Evolutionary conservation across 2,113 vertebrate genomes (phyloP).

Genomic region (Pseudorasbora parva): DNA sequence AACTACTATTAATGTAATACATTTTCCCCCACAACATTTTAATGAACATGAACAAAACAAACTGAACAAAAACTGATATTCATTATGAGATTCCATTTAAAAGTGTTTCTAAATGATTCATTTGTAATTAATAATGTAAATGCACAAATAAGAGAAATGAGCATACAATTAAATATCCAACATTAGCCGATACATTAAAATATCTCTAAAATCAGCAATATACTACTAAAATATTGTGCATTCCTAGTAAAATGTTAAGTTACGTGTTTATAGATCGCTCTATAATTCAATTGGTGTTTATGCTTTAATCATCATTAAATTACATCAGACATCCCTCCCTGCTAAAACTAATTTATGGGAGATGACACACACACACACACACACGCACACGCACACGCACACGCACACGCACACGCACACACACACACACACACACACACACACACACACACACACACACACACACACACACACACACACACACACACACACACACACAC

Average conservation of each 20-base stretch:
- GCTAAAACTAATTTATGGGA: no score
- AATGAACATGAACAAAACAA: not conserved
- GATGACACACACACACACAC: no score
- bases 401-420: no score
- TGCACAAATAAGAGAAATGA: not conserved
- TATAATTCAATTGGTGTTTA: not conserved
- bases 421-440: no score
- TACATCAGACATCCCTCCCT: not conserved
- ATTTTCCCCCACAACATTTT: no score
- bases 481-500: no score
- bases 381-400: no score
- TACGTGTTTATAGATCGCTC: not conserved
- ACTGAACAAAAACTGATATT: no score
- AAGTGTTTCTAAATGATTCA: no score
- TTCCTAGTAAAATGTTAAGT: not conserved
- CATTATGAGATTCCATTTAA: not conserved
- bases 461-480: no score
- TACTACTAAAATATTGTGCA: not conserved
- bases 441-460: no score
- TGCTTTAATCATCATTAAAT: not conserved
- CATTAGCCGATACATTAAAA: not conserved
- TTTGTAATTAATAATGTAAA: not conserved
- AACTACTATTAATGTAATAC: not conserved
- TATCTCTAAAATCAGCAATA: not conserved
- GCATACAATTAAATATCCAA: not conserved